Evolutionary conservation across 2,888 invertebrate species (phyloP), one percentile per base, ranked within the genome.

Genomic region (Lasioglossum marginatum): DNA sequence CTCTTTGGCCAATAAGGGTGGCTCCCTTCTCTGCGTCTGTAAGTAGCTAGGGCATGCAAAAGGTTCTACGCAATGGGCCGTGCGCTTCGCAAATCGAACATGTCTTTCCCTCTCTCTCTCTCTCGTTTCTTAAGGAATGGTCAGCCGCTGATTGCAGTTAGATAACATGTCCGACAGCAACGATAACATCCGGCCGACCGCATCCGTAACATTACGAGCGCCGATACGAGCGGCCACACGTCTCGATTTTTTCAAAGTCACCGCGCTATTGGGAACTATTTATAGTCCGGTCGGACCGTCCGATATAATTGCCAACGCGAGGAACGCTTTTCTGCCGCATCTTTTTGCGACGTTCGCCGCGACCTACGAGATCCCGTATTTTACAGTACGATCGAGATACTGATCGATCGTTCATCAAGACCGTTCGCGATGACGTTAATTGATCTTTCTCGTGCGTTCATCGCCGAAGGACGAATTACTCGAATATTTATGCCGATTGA

Each of bases 71-170:
- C 4, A 12, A n/a, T n/a, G n/a, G 57, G 57, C n/a, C 57, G n/a
- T n/a, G 57, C 10, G 57, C 12, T 4, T 52, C 52, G 3, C 52
- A 10, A n/a, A 52, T 52, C 52, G 27, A 60, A 27, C 27, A 5
- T 14, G 16, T 60, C 57, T 52, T 2, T 57, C 52, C 1, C 23
- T 52, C 57, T 23, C 8, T 23, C 10, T 83, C 81, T 84, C 88
- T 89, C 90, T 84, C 88, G 74, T 85, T 88, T 87, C 66, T 19
- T 63, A 84, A 81, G 71, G 77, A 81, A 83, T 52, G 72, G 34
- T 52, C 63, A 48, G n/a, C n/a, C 27, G 72, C 4, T 43, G 79
- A 85, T 80, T 71, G 63, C 68, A 34, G 14, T 34, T 43, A 27
- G 79, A 85, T 84, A 84, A 76, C 70, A 14, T n/a, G 34, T n/a